Conservation (phyloP, 1,140 invertebrate species). For the Sarcophaga bullata region DNA sequence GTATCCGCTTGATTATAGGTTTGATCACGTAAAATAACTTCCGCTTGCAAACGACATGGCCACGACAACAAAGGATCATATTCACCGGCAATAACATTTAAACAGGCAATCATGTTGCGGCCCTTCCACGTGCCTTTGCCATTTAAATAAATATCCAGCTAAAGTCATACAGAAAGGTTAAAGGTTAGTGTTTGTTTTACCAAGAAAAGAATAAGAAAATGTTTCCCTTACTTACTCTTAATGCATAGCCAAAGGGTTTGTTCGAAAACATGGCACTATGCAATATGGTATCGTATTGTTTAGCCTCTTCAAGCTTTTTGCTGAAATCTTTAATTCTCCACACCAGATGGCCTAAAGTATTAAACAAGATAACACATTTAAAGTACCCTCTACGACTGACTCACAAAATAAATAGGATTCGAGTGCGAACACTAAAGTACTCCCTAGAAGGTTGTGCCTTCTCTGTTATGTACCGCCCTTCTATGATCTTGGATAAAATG, state of each 20-base stretch:
- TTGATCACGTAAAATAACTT: conserved; percentile 73
- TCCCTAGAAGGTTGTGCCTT: background rate
- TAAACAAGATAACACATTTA: background rate
- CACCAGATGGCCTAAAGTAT: conserved; percentile 69
- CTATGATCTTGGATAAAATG: no score
- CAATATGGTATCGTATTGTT: conserved; percentile 71
- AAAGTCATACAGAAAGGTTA: conserved; percentile 43
- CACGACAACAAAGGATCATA: conserved; percentile 76
- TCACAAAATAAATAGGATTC: no score
- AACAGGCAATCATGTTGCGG: conserved; percentile 74
- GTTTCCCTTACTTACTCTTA: conserved; percentile 68
- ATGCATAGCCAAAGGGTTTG: conserved; percentile 76
- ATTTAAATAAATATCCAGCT: conserved; percentile 76
- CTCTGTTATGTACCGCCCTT: no score
- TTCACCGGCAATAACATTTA: conserved; percentile 73
- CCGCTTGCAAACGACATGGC: conserved; percentile 74
- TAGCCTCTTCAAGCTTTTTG: conserved; percentile 73
- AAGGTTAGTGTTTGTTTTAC: background rate
- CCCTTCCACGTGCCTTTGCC: conserved; percentile 79
- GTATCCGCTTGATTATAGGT: conserved; percentile 65
- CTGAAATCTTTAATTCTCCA: conserved; percentile 76
- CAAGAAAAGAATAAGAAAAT: background rate
- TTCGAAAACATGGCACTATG: conserved; percentile 75
- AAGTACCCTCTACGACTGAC: no score
- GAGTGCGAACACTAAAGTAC: no score